Evolutionary conservation across 2,888 invertebrate genomes (phyloP).

Genomic region (Priocnemis perturbator): DNA sequence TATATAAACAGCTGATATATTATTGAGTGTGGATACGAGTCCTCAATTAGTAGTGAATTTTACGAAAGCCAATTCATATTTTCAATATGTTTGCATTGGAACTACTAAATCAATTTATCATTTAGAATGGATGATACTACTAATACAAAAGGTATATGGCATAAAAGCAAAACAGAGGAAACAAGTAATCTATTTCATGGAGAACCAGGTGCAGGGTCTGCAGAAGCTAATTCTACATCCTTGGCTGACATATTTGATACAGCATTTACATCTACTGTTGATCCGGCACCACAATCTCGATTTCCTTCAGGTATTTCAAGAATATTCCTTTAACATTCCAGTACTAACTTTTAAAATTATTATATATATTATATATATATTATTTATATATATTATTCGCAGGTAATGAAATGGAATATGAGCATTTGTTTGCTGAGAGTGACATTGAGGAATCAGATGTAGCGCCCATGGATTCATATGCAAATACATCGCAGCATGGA

Average conservation of each 20-base stretch:
- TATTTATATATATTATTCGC: no score
- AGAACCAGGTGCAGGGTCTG: conserved; percentile 62
- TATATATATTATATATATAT: no score
- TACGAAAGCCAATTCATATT: no score
- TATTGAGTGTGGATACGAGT: no score
- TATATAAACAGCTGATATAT: no score
- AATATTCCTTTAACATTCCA: background rate
- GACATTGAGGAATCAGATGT: conserved; percentile 79
- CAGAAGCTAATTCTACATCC: conserved; percentile 74
- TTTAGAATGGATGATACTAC: conserved; percentile 69
- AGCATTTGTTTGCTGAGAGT: conserved; percentile 81
- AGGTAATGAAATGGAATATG: conserved; percentile 81
- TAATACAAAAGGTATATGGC: conserved; percentile 66
- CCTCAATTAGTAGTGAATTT: no score
- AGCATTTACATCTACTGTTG: conserved; percentile 79
- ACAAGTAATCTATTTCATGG: conserved; percentile 61
- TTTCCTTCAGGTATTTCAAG: conserved; percentile 65
- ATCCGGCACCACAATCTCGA: conserved; percentile 72
- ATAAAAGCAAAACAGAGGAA: conserved; percentile 66
- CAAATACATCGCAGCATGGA: conserved; percentile 56
- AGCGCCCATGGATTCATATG: conserved; percentile 57
- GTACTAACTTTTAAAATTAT: background rate
- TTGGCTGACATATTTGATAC: conserved; percentile 81
- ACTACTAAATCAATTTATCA: conserved; percentile 1
- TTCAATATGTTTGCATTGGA: no score